Evolutionary conservation across 2,888 invertebrate genomes (phyloP).

Genomic region (Asteroscopus sphinx): DNA sequence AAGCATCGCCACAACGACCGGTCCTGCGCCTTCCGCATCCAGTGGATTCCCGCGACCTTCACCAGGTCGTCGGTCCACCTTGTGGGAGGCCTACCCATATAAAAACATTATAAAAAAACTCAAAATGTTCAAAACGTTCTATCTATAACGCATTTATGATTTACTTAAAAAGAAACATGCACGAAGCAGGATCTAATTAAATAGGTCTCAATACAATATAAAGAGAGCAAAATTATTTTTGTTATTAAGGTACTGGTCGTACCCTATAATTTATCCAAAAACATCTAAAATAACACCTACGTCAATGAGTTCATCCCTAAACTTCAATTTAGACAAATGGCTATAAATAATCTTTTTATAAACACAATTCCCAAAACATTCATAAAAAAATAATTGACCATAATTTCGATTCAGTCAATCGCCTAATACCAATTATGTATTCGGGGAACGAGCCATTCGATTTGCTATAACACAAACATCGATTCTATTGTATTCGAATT

Average conservation of each 20-base stretch:
- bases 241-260: conserved; percentile 22
- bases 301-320: conserved; percentile 23
- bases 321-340: conserved; percentile 23
- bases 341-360: conserved; percentile 51
- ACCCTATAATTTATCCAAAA: conserved; percentile 36
- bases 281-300: conserved; percentile 17
- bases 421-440: conserved; percentile 63
- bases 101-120: no score
- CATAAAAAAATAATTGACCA: conserved; percentile 45
- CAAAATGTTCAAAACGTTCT: conserved; percentile 35
- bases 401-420: conserved; percentile 52
- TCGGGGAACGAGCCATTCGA: conserved; percentile 53
- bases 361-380: conserved; percentile 26
- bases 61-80: no score
- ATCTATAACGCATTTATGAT: conserved; percentile 25
- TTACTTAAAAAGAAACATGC: conserved; percentile 21
- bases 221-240: conserved; percentile 8
- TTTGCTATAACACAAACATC: conserved; percentile 56
- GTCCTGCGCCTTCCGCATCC: no score
- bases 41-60: no score
- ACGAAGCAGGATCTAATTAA: not conserved
- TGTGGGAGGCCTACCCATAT: no score
- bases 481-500: conserved; percentile 69
- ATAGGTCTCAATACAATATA: conserved; percentile 10
- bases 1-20: no score